Base-by-base conservation (phyloP, 2,797 vertebrate species). In the Schizothorax lantsangensis region DNA sequence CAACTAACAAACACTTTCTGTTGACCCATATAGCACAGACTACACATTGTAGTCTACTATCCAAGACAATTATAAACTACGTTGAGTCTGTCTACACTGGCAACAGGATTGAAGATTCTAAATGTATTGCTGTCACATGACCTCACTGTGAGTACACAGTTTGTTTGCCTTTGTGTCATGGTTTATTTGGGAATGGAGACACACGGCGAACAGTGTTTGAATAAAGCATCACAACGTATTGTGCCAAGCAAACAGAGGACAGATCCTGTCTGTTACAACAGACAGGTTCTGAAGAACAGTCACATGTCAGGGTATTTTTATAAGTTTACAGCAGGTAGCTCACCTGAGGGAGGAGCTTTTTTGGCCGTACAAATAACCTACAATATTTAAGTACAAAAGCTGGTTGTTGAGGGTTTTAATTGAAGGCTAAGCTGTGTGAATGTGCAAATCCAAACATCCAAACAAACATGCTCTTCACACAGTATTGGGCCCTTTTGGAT, bases 171-270 rank as follows among this genome's bases (percentile, higher is more conserved):
- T 83, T 45, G 69, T 74, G 78, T 57, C 23, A 17, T 3, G 10
- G 69, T 66, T 72, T 72, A 49, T 82, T 85, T 85, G 59, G 9
- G 49, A 38, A 43, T 43, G 62, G 84, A 74, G 66, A 82, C 47
- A 62, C 47, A 80, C 11, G 59, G 40, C 43, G 12, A 57, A 38
- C 83, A 36, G 33, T 83, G 89, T 90, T 89, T 89, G 75, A 84
- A 83, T 62, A 86, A 52, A 81, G n/a, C 86, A 88, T 66, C 74
- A 21, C 38, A 36, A 43, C 33, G 66, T 79, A 84, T 81, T 84
- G 57, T 73, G 72, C 69, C 64, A 88, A 89, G 77, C 86, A 89
- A 89, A 91, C 69, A 77, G 85, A 9, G 71, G 75, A 86, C 73
- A 87, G 47, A 73, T 66, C 36, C 71, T 47, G 71, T 33, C 30